These are phyloP conservation scores for Emys orbicularis DNA, from an alignment of 2,797 vertebrate genomes.

Conservation along the genomic window DNA sequence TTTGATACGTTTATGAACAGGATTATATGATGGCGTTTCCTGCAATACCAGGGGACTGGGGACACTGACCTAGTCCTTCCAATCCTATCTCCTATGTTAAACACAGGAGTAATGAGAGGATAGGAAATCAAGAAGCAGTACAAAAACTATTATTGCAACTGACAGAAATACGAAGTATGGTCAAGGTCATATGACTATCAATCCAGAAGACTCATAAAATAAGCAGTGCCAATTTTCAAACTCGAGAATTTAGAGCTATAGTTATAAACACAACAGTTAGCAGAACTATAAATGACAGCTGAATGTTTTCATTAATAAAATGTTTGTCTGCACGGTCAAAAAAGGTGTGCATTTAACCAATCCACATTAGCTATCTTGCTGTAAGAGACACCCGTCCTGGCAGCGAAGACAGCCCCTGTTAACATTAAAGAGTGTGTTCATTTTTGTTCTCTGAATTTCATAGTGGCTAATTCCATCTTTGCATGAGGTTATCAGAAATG, in stretches of 20 bases:
- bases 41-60: background rate
- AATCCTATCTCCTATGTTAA: background rate
- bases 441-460: background rate
- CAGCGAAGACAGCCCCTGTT: background rate
- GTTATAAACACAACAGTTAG: background rate
- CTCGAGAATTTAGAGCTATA: background rate
- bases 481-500: background rate
- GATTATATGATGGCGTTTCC: background rate
- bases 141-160: background rate
- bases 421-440: rapidly evolving
- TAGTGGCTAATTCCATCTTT: background rate
- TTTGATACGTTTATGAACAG: background rate
- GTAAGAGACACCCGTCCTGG: background rate
- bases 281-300: background rate
- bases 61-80: background rate
- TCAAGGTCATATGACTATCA: background rate
- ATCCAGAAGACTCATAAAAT: background rate
- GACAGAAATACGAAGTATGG: background rate
- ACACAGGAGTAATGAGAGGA: background rate
- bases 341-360: background rate
- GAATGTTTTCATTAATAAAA: background rate
- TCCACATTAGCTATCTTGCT: background rate
- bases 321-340: background rate
- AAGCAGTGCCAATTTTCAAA: background rate
- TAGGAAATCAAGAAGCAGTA: background rate